Evolutionary conservation across 2,888 invertebrate species (phyloP).

Genomic region (Dolichopus griseipennis): DNA sequence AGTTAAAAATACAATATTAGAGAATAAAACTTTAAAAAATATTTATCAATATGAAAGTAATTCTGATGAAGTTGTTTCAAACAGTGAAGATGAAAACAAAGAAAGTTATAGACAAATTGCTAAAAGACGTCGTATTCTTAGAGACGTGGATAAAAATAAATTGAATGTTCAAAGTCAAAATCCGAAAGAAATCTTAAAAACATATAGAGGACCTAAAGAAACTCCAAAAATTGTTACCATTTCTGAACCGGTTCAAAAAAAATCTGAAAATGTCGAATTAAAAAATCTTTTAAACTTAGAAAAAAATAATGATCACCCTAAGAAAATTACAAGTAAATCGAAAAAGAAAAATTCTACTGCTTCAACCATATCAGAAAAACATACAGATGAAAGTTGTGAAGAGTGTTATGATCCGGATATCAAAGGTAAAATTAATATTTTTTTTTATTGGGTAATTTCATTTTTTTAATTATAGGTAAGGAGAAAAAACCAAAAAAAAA

Average conservation of each 20-base stretch:
- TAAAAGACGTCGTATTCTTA: conserved; percentile 46
- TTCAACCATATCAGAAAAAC: conserved; percentile 9
- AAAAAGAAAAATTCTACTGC: conserved; percentile 11
- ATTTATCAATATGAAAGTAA: conserved; percentile 41
- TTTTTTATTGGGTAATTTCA: background rate
- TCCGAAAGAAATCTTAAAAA: conserved; percentile 16
- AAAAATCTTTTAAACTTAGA: background rate
- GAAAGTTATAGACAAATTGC: conserved; percentile 49
- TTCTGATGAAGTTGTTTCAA: conserved; percentile 59
- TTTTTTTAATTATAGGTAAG: background rate
- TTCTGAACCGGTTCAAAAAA: conserved; percentile 7
- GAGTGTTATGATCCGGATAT: too few relatives aligned
- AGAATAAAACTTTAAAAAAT: background rate
- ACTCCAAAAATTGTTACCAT: background rate
- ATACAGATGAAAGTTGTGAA: conserved; percentile 12
- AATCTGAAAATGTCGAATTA: conserved; percentile 1
- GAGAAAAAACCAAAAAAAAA: conserved; percentile 12
- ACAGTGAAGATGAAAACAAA: conserved; percentile 56
- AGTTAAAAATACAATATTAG: too few relatives aligned
- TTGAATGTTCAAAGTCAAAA: conserved; percentile 10
- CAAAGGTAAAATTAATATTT: conserved; percentile 22
- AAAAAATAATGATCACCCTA: conserved; percentile 8
- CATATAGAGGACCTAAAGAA: background rate
- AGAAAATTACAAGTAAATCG: background rate
- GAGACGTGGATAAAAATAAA: conserved; percentile 16